A percentile compares a stretch with the other conserved stretches of the same genome.
Evolutionary conservation across 2,113 vertebrate genomes (phyloP).

Genomic region (Oncorhynchus clarkii): DNA sequence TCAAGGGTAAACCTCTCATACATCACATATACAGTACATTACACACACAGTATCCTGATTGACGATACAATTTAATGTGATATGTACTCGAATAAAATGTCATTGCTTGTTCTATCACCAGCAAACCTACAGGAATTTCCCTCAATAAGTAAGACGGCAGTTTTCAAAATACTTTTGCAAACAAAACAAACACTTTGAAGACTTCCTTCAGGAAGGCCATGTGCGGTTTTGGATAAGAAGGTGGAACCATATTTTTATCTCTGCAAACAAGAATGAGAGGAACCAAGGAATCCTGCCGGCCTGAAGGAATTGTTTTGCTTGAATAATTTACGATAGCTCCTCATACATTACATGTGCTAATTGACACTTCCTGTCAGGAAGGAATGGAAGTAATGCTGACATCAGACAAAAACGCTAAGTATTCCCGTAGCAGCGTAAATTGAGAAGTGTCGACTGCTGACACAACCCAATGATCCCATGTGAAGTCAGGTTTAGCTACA

Average conservation of each 20-base stretch:
- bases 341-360: neutral
- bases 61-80: neutral
- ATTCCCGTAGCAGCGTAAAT: neutral
- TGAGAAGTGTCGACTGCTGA: neutral
- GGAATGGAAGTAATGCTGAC: neutral
- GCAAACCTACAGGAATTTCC: too few relatives aligned
- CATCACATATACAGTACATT: neutral
- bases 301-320: neutral
- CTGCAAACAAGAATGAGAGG: neutral
- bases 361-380: conserved; percentile 1
- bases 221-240: neutral
- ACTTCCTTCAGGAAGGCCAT: neutral
- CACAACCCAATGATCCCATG: neutral
- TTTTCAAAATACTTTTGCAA: neutral
- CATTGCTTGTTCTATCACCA: too few relatives aligned
- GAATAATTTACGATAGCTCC: neutral
- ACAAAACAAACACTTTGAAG: neutral
- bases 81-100: neutral
- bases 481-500: neutral
- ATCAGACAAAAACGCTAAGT: neutral
- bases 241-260: neutral
- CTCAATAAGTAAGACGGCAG: neutral
- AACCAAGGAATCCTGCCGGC: neutral
- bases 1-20: neutral
- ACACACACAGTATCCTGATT: neutral